Evolutionary conservation across 2,113 vertebrate genomes (phyloP).

Genomic region (Tauraco erythrolophus): DNA sequence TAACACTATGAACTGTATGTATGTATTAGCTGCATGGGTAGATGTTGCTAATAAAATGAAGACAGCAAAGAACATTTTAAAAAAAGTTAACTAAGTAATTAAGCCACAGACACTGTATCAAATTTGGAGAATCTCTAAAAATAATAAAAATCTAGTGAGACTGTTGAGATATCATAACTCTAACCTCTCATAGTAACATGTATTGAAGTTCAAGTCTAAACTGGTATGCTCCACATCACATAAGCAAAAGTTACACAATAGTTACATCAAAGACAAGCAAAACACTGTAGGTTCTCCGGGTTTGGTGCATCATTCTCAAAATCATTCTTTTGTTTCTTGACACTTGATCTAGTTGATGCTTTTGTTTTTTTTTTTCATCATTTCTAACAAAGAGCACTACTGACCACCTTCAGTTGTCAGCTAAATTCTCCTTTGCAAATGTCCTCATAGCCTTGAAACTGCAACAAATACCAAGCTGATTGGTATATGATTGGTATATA

Average conservation of each 20-base stretch:
- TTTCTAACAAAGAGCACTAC: background rate
- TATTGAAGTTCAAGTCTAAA: background rate
- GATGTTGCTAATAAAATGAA: background rate
- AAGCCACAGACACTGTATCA: background rate
- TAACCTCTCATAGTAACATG: background rate
- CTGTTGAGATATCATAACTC: background rate
- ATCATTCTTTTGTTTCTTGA: background rate
- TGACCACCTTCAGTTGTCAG: background rate
- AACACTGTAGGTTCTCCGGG: background rate
- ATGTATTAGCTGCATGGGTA: background rate
- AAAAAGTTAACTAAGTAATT: background rate
- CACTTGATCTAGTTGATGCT: background rate
- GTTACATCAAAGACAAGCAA: background rate
- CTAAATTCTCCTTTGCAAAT: background rate
- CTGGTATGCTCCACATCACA: background rate
- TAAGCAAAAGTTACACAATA: background rate
- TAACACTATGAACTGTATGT: background rate
- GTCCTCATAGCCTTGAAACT: background rate
- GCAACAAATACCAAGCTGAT: background rate
- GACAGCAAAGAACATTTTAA: fast-evolving
- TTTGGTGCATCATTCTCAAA: background rate
- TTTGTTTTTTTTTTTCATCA: background rate
- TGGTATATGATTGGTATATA: background rate
- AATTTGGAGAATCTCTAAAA: background rate
- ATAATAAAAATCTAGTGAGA: background rate